Percentiles rank a stretch among this genome's conserved stretches.
Conservation (phyloP, 2,888 invertebrate species). For the Hemithea aestivaria region DNA sequence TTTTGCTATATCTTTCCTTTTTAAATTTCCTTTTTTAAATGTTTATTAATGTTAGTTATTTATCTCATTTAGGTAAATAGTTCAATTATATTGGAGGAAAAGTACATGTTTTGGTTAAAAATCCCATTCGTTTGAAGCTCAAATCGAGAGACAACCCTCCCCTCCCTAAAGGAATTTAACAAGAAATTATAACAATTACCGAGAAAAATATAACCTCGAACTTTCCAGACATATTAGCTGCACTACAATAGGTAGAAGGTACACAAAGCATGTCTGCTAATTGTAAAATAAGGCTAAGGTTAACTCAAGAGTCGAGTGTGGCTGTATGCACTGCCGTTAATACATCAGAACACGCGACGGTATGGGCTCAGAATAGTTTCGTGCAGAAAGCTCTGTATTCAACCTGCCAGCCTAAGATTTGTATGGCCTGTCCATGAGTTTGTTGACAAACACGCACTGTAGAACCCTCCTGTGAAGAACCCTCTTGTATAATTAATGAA, state of each 20-base stretch:
- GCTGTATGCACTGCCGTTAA: constrained; percentile 35
- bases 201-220: neutral
- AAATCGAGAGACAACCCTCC: no score
- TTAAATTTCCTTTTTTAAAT: no score
- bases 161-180: no score
- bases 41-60: no score
- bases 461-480: neutral
- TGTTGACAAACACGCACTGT: no score
- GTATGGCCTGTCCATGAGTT: constrained; percentile 1
- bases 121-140: no score
- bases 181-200: no score
- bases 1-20: no score
- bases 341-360: constrained; percentile 40
- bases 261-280: constrained; percentile 13
- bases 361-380: constrained; percentile 29
- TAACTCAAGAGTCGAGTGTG: constrained; percentile 25
- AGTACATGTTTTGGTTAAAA: no score
- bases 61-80: no score
- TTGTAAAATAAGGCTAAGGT: constrained; percentile 35
- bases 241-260: constrained; percentile 15
- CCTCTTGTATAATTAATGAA: no score
- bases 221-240: constrained; percentile 7
- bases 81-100: no score
- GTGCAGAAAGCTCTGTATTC: constrained; percentile 27
- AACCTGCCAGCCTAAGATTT: constrained; percentile 23